Conservation (phyloP, 2,888 invertebrate genomes). For the Venusia cambrica region DNA sequence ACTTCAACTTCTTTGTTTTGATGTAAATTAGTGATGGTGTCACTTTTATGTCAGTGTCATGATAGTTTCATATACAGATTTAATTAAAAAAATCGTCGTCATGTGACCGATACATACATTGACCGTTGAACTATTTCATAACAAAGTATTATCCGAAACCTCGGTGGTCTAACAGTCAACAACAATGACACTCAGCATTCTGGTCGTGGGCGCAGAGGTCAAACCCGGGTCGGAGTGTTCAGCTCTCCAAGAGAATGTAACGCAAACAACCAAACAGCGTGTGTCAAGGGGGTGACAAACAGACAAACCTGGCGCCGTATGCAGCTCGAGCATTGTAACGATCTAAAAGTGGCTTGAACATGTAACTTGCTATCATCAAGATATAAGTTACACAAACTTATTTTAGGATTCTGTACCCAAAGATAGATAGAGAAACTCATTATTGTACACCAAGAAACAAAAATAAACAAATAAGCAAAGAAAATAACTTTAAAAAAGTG, state of each 20-base stretch:
- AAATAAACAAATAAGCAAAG: too few species aligned
- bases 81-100: too few species aligned
- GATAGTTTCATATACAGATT: too few species aligned
- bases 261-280: conserved; percentile 66
- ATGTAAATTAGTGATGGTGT: too few species aligned
- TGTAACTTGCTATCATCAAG: background rate
- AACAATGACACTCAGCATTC: conserved; percentile 29
- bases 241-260: conserved; percentile 53
- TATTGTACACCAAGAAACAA: too few species aligned
- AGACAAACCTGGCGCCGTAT: conserved; percentile 37
- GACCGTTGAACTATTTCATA: conserved; percentile 2
- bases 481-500: too few species aligned
- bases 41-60: too few species aligned
- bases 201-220: conserved; percentile 20
- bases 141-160: conserved; percentile 18
- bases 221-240: conserved; percentile 38
- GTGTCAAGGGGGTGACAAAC: conserved; percentile 58
- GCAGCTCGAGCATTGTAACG: conserved; percentile 18
- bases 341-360: background rate
- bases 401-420: too few species aligned
- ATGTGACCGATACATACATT: conserved; percentile 1
- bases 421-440: too few species aligned
- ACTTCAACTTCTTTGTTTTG: too few species aligned
- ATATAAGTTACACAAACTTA: too few species aligned
- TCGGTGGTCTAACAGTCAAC: conserved; percentile 28